Evolutionary conservation across 35 echinoderm and acorn worm species (phyloP).

Genomic region (Apostichopus parvimensis): DNA sequence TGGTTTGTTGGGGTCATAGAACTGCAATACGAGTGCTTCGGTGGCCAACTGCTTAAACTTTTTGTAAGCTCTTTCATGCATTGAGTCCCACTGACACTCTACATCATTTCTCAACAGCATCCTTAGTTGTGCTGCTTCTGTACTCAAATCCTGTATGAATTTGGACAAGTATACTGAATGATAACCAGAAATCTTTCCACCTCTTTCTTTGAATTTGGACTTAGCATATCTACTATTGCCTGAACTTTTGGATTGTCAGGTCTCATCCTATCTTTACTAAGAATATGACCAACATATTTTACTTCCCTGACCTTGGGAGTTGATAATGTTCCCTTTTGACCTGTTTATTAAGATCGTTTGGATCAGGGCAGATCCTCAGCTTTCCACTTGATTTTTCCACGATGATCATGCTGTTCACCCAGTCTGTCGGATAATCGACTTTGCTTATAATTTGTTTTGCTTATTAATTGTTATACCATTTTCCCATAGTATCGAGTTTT

Average conservation of each 20-base stretch:
- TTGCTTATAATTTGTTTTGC: not conserved
- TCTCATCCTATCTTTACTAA: conserved; percentile 18
- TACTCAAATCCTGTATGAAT: conserved; percentile 32
- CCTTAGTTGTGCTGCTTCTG: too few species aligned
- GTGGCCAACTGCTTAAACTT: conserved; percentile 10
- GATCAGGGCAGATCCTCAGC: conserved; percentile 76
- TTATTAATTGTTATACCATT: not conserved
- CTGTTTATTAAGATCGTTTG: conserved; percentile 70
- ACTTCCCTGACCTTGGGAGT: conserved; percentile 61
- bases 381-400: conserved; percentile 68
- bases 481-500: conserved; percentile 6
- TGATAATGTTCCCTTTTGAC: conserved; percentile 78
- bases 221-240: conserved; percentile 52
- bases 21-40: conserved; percentile 11
- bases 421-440: conserved; percentile 71
- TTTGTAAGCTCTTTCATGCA: not conserved
- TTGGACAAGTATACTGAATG: conserved; percentile 35
- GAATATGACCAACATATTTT: conserved; percentile 51
- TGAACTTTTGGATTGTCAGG: conserved; percentile 17
- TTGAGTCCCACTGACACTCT: conserved; percentile 40
- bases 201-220: conserved; percentile 46
- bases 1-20: conserved; percentile 44
- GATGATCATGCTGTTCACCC: conserved; percentile 66
- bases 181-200: conserved; percentile 55
- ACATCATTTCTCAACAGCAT: conserved; percentile 32